A percentile compares a stretch with the other conserved stretches of the same genome.
Conservation (phyloP, 2,888 invertebrate genomes). For the Timandra comae region DNA sequence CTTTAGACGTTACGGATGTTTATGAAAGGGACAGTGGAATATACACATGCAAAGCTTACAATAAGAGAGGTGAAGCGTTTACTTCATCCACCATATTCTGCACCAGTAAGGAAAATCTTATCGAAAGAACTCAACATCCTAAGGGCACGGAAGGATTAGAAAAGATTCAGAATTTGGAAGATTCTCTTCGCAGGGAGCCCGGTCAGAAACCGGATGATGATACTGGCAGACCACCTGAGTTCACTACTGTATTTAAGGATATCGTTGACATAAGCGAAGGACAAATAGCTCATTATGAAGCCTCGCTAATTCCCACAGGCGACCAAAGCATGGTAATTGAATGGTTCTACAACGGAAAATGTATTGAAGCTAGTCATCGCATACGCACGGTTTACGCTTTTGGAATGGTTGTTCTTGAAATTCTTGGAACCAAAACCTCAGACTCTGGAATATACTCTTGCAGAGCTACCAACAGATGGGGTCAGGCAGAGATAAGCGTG, state of each 20-base stretch:
- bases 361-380: slow-evolving; percentile 91
- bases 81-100: slow-evolving; percentile 93
- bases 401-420: slow-evolving; percentile 97
- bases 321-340: slow-evolving; percentile 96
- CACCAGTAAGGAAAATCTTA: slow-evolving; percentile 86
- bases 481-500: slow-evolving; percentile 90
- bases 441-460: slow-evolving; percentile 95
- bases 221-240: slow-evolving; percentile 89
- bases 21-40: slow-evolving; percentile 96
- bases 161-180: slow-evolving; percentile 93
- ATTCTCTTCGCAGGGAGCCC: slow-evolving; percentile 85
- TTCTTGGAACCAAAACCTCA: slow-evolving; percentile 93
- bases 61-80: slow-evolving; percentile 92
- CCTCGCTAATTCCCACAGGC: slow-evolving; percentile 94
- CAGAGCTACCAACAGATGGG: slow-evolving; percentile 92
- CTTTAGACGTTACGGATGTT: slow-evolving; percentile 93
- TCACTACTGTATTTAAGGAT: slow-evolving; percentile 91
- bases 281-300: slow-evolving; percentile 98
- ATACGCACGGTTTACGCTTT: slow-evolving; percentile 96
- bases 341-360: slow-evolving; percentile 96
- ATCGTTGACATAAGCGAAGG: slow-evolving; percentile 92
- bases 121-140: slow-evolving; percentile 94
- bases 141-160: slow-evolving; percentile 95
- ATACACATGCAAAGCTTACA: slow-evolving; percentile 93
- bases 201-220: slow-evolving; percentile 82